These are phyloP conservation scores for Pardosa pseudoannulata DNA, from an alignment of 2,888 invertebrate species.

Conservation along the genomic window DNA sequence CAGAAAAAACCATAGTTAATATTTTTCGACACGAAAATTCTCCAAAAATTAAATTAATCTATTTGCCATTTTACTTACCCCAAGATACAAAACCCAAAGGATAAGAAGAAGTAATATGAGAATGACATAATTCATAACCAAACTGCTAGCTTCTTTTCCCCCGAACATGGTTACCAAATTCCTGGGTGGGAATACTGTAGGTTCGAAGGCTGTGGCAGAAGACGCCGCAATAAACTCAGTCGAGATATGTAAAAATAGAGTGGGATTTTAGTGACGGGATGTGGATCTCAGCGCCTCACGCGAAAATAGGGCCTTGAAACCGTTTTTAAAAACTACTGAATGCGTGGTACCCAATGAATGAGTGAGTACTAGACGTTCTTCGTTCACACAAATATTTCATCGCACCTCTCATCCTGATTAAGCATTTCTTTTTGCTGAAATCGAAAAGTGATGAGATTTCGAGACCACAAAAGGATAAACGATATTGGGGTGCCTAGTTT, in stretches of 20 bases:
- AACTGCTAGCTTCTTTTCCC: constrained; percentile 67
- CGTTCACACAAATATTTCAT: too few species aligned
- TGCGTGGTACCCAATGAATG: not conserved
- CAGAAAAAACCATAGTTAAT: too few species aligned
- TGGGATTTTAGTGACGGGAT: constrained; percentile 62
- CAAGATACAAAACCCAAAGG: constrained; percentile 67
- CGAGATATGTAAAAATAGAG: constrained; percentile 71
- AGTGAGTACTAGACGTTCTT: not conserved
- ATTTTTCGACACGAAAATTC: too few species aligned
- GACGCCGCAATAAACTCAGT: constrained; percentile 26
- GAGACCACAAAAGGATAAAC: too few species aligned
- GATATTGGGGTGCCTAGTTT: too few species aligned
- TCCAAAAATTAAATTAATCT: too few species aligned
- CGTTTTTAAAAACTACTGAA: not conserved
- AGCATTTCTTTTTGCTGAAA: too few species aligned
- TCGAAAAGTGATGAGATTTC: too few species aligned
- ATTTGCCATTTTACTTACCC: constrained; percentile 53
- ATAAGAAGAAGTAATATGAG: constrained; percentile 67
- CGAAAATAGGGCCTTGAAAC: not conserved
- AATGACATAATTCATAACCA: constrained; percentile 72
- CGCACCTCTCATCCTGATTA: too few species aligned
- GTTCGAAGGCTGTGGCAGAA: constrained; percentile 24
- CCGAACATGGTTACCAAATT: constrained; percentile 42
- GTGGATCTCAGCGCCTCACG: constrained; percentile 12
- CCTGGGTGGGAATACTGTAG: constrained; percentile 24